Conservation (phyloP, 2,113 vertebrate species). For the Australoheros scitulus region DNA sequence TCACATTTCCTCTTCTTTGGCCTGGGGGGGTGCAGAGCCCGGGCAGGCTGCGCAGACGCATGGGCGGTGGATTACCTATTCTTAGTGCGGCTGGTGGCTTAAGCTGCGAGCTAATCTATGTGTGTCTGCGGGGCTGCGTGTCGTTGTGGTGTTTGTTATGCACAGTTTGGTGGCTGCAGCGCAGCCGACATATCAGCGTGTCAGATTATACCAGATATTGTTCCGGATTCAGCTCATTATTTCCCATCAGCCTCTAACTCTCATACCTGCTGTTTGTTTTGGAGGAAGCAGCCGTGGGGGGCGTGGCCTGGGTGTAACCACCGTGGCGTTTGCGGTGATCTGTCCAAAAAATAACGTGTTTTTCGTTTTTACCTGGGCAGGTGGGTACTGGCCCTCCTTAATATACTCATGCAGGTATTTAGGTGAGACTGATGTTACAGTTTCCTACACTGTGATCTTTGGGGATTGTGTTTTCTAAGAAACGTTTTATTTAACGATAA, state of each 20-base stretch:
- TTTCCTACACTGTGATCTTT: neutral
- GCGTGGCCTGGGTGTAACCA: neutral
- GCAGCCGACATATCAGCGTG: too few species aligned
- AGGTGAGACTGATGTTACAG: neutral
- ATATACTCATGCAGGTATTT: neutral
- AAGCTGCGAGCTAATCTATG: slow-evolving; percentile 56
- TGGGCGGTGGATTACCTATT: slow-evolving; percentile 57
- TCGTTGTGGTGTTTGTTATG: slow-evolving; percentile 10
- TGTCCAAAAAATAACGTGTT: neutral
- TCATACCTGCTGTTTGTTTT: neutral
- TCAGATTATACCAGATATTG: too few species aligned
- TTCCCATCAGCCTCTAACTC: neutral
- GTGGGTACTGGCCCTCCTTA: neutral
- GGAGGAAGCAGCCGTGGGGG: slow-evolving; percentile 12
- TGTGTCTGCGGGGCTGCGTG: slow-evolving; percentile 4
- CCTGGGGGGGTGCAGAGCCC: neutral
- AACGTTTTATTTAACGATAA: too few species aligned
- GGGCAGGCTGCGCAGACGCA: neutral
- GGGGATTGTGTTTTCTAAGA: neutral
- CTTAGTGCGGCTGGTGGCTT: slow-evolving; percentile 54
- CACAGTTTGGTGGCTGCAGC: neutral
- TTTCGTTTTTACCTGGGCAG: neutral
- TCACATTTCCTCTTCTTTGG: too few species aligned
- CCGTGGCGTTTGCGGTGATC: neutral
- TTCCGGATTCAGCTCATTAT: neutral